Percentiles rank a stretch among this genome's conserved stretches.
Evolutionary conservation across 1,140 invertebrate genomes (phyloP).

Genomic region (Mya arenaria): DNA sequence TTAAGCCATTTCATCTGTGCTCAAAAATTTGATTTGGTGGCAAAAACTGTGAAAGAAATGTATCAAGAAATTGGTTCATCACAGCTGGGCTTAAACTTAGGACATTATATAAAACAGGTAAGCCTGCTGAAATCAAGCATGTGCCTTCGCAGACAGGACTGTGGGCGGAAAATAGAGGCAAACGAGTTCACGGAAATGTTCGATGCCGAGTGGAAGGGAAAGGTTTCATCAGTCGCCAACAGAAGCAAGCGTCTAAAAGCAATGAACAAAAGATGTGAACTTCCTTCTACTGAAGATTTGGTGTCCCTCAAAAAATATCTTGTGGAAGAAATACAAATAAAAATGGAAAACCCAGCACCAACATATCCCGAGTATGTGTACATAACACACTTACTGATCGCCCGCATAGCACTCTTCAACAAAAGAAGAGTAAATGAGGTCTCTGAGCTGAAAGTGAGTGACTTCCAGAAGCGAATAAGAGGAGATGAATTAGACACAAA

Average conservation of each 20-base stretch:
- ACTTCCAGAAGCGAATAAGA: background rate
- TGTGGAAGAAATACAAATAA: background rate
- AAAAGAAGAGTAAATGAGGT: slow-evolving; percentile 50
- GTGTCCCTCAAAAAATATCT: slow-evolving; percentile 13
- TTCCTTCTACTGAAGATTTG: slow-evolving; percentile 35
- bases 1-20: background rate
- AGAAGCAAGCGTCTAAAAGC: slow-evolving; percentile 14
- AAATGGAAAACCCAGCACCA: background rate
- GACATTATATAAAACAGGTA: slow-evolving; percentile 47
- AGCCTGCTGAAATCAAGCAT: slow-evolving; percentile 22
- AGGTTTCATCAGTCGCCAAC: slow-evolving; percentile 31
- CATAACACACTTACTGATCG: slow-evolving; percentile 20
- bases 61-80: slow-evolving; percentile 13
- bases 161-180: background rate
- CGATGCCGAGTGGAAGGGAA: slow-evolving; percentile 42
- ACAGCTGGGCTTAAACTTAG: slow-evolving; percentile 32
- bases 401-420: slow-evolving; percentile 38
- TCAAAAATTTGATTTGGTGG: background rate
- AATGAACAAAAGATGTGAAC: slow-evolving; percentile 21
- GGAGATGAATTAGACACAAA: background rate
- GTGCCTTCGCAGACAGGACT: background rate
- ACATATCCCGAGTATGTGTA: background rate
- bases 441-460: slow-evolving; percentile 18
- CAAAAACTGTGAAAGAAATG: slow-evolving; percentile 5
- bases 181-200: slow-evolving; percentile 12